Evolutionary conservation across 2,888 invertebrate species (phyloP).

Genomic region (Scaptomyza parva): DNA sequence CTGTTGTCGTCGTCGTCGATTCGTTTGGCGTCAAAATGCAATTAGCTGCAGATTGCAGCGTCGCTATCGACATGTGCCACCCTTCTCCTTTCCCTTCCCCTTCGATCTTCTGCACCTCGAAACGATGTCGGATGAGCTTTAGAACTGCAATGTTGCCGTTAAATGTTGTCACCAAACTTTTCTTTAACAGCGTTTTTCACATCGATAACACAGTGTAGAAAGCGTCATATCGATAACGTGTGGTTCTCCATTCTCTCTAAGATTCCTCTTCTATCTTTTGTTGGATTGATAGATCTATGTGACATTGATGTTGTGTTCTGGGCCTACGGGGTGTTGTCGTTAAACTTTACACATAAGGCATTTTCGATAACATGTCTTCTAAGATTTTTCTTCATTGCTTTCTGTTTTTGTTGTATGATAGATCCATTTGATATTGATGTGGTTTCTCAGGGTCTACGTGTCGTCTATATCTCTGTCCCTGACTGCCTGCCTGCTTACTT

Average conservation of each 20-base stretch:
- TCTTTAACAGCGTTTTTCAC: too few species aligned
- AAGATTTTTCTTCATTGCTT: too few species aligned
- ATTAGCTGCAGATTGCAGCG: constrained; percentile 65
- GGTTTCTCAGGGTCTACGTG: neutral
- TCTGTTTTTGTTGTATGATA: neutral
- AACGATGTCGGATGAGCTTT: constrained; percentile 50
- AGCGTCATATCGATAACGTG: too few species aligned
- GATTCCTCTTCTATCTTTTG: too few species aligned
- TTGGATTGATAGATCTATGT: too few species aligned
- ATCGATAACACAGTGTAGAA: constrained; percentile 24
- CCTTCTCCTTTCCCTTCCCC: neutral
- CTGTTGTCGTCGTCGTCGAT: too few species aligned
- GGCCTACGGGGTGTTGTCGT: too few species aligned
- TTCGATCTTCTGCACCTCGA: neutral
- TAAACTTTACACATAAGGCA: too few species aligned
- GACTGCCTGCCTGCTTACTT: constrained; percentile 46
- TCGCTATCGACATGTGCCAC: constrained; percentile 27
- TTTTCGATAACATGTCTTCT: too few species aligned
- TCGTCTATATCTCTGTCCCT: neutral
- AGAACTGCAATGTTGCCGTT: constrained; percentile 19
- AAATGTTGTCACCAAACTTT: too few species aligned
- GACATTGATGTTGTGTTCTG: too few species aligned
- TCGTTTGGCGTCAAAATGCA: constrained; percentile 58
- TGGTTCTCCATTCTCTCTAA: too few species aligned
- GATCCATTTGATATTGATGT: neutral